phyloP scores from a whole-genome alignment of 2,113 vertebrate genomes.

The human (Homo sapiens) region GRCh38 chr20:45066501-45067000 shows the following conservation, averaged over 20 bases:
- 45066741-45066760: background rate
- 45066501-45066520: background rate
- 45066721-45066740: background rate
- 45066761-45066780: background rate
- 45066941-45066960: background rate
- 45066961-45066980: background rate
- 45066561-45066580: background rate
- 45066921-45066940: background rate
- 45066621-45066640: background rate
- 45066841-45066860: background rate
- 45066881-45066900: background rate
- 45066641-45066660: slow-evolving; percentile 21
- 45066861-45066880: background rate
- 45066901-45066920: background rate
- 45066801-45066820: slow-evolving; percentile 31
- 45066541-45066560: background rate
- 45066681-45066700: background rate
- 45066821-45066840: slow-evolving; percentile 1
- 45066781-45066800: background rate
- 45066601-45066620: background rate
- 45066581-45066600: background rate
- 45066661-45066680: background rate
- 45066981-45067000: background rate
- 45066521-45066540: background rate
- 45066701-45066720: background rate